phyloP scores from a whole-genome alignment of 2,797 vertebrate species.

The Agapornis canus region DNA sequence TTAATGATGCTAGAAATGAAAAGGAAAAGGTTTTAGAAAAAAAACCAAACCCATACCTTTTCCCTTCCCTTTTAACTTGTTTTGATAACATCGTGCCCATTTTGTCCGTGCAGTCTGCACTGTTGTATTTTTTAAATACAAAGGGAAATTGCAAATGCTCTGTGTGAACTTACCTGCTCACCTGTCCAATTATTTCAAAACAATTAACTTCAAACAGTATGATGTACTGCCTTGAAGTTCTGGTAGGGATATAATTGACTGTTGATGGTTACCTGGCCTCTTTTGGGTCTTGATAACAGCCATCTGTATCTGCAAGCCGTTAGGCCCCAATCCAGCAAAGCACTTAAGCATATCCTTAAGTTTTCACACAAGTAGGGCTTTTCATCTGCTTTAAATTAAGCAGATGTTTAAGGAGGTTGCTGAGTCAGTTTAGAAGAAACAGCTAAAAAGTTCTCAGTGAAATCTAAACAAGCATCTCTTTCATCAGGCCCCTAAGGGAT shows the following conservation, averaged over 20 bases:
- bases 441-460: neutral
- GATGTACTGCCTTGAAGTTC: conserved; percentile 30
- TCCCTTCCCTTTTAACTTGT: conserved; percentile 24
- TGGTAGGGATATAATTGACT: conserved; percentile 19
- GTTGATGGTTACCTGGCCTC: conserved; percentile 43
- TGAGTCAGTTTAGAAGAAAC: neutral
- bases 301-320: conserved; percentile 13
- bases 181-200: conserved; percentile 70
- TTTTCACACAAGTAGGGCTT: neutral
- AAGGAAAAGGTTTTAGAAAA: neutral
- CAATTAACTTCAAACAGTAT: conserved; percentile 68
- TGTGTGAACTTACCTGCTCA: conserved; percentile 58
- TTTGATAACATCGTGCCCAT: neutral
- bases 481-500: neutral
- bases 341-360: neutral
- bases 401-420: neutral
- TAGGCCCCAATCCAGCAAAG: neutral
- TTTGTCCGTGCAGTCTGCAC: neutral
- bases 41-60: neutral
- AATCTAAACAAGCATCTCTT: neutral
- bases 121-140: neutral
- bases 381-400: neutral
- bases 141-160: conserved; percentile 46
- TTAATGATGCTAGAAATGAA: conserved; percentile 47
- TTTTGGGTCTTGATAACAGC: conserved; percentile 16